Base-by-base conservation (phyloP, 2,888 invertebrate species). In the Tipula lateralis region DNA sequence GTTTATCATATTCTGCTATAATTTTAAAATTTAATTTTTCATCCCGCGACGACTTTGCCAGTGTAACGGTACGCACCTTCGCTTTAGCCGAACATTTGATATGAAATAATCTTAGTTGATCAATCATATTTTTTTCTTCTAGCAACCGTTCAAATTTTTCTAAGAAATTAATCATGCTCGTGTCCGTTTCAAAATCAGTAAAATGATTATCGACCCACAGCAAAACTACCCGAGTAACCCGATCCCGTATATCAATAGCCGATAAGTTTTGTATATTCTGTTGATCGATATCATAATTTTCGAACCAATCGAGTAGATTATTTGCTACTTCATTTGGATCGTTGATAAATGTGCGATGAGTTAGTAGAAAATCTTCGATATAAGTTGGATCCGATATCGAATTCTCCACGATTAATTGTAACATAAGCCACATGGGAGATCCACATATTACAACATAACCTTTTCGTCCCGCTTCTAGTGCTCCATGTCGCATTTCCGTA, bases 191-290 rank as follows among this genome's bases (percentile, higher is more conserved):
- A 90, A 99, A 99, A 89, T 99, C 99, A 66, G 97, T 97, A 89
- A 98, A 99, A 91, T 99, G 98, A 91, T 98, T 99, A 90, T 99
- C 99, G 0, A 99, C 99, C 99, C 99, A 99, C 9, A 99, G 93
- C 81, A 99, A 91, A 9, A 99, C 97, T 0, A 99, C 98, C 85
- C 99, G 92, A 0, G 99, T 98, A 3, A 99, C 99, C 89, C 97
- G 93, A 90, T 97, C 90, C 1, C 90, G 87, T 83, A 90, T 87
- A 86, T 90, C 90, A 66, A 89, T 89, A 1, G 89, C 87, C 4
- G 88, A 87, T 2, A 88, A 87, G 12, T 30, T 32, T 30, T 87
- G 87, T 9, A 87, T 87, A 13, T 88, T 88, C 84, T 87, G 88
- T 19, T 87, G 85, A 12, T 88, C 91, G 85, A 93, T 91, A 5